Evolutionary conservation across 2,797 vertebrate species (phyloP).

Genomic region (Sandelia bainsii): DNA sequence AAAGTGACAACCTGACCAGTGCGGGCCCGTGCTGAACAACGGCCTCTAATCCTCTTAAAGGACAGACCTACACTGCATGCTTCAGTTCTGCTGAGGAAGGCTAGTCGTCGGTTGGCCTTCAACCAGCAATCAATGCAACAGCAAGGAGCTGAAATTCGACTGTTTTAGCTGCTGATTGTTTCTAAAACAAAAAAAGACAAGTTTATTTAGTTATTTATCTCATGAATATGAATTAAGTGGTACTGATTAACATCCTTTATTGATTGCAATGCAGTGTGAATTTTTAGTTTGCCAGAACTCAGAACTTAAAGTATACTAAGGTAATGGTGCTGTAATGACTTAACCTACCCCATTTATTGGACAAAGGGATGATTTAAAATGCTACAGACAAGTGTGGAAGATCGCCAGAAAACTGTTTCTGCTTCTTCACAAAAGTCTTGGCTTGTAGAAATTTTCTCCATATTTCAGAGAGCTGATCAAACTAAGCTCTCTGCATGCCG

Average conservation of each 20-base stretch:
- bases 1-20: constrained; percentile 76
- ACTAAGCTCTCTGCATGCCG: constrained; percentile 28
- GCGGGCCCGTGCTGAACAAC: constrained; percentile 42
- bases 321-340: constrained; percentile 34
- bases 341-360: constrained; percentile 25
- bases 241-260: constrained; percentile 29
- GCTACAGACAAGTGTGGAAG: constrained; percentile 12
- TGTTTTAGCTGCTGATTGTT: constrained; percentile 9
- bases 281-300: constrained; percentile 25
- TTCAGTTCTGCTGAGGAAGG: constrained; percentile 33
- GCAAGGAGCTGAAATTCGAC: constrained; percentile 8
- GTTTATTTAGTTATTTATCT: constrained; percentile 3
- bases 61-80: constrained; percentile 51
- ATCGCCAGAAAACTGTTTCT: constrained; percentile 26
- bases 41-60: constrained; percentile 80
- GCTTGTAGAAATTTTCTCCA: constrained; percentile 37
- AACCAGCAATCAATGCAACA: constrained; percentile 20
- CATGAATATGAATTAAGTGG: constrained; percentile 2
- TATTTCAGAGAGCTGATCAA: constrained; percentile 57
- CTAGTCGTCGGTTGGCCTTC: constrained; percentile 27
- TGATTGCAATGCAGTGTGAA: constrained; percentile 29
- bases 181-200: constrained; percentile 1
- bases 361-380: constrained; percentile 34
- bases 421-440: constrained; percentile 31
- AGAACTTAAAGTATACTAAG: constrained; percentile 20